phyloP scores from a whole-genome alignment of 2,888 invertebrate species.

The Latheticus oryzae region DNA sequence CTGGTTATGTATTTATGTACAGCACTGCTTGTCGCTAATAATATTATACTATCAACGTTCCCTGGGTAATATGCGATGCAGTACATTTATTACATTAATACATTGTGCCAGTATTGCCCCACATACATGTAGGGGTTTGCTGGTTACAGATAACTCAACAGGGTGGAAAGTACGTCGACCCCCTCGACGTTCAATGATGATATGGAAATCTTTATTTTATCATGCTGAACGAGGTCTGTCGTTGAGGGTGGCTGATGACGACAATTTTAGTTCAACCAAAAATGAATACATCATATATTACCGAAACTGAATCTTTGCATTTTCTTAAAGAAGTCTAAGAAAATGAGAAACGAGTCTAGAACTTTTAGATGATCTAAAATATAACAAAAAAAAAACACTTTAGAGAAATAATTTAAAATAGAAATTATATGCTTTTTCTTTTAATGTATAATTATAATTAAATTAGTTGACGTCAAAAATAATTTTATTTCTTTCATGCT shows the following conservation, averaged over 20 bases:
- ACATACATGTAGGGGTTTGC: constrained; percentile 51
- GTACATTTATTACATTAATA: constrained; percentile 62
- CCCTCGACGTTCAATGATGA: constrained; percentile 44
- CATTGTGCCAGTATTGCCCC: constrained; percentile 55
- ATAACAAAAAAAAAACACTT: constrained; percentile 2
- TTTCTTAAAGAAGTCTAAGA: neutral
- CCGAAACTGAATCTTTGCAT: too few relatives aligned
- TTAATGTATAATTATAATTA: too few relatives aligned
- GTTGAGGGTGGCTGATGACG: constrained; percentile 1
- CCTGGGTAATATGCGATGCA: constrained; percentile 60
- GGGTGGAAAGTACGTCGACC: constrained; percentile 44
- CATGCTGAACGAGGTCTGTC: constrained; percentile 11
- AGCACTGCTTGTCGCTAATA: constrained; percentile 41
- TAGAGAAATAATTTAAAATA: neutral
- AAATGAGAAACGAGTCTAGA: neutral
- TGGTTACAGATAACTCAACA: constrained; percentile 53
- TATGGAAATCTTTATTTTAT: constrained; percentile 48
- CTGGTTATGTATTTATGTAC: too few relatives aligned
- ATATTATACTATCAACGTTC: constrained; percentile 49
- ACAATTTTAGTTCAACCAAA: too few relatives aligned
- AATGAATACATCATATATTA: too few relatives aligned
- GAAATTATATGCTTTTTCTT: too few relatives aligned
- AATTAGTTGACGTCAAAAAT: too few relatives aligned
- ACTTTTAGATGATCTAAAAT: neutral
- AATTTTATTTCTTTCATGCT: too few relatives aligned